phyloP scores from a whole-genome alignment of 2,888 invertebrate genomes.

The Mythimna ferrago region DNA sequence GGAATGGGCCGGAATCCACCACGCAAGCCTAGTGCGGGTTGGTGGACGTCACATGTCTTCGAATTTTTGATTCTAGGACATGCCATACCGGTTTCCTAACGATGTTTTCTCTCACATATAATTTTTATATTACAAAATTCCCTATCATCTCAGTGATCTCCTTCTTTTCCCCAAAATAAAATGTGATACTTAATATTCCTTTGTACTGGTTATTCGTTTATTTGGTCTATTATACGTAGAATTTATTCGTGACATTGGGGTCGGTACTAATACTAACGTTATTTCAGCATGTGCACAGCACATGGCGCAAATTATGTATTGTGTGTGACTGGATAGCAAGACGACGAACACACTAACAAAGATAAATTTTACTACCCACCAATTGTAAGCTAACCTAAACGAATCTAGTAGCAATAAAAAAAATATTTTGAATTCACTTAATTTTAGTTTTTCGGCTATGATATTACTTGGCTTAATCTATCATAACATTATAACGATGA shows the following conservation, averaged over 20 bases:
- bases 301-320: neutral
- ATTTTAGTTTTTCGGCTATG: no score
- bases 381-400: conserved; percentile 1
- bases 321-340: neutral
- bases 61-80: no score
- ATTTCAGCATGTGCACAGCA: conserved; percentile 20
- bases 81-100: no score
- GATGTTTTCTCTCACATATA: no score
- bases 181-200: no score
- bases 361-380: conserved; percentile 2
- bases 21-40: no score
- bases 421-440: conserved; percentile 24
- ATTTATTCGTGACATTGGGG: conserved; percentile 1
- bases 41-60: no score
- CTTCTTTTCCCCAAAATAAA: no score
- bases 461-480: neutral
- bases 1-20: no score
- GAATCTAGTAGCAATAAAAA: conserved; percentile 23
- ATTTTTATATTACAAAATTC: no score
- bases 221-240: neutral
- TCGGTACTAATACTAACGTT: neutral
- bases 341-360: neutral
- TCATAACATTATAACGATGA: neutral
- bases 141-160: no score
- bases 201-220: no score